phyloP scores from a whole-genome alignment of 1,140 invertebrate species.

The Papilio glaucus region DNA sequence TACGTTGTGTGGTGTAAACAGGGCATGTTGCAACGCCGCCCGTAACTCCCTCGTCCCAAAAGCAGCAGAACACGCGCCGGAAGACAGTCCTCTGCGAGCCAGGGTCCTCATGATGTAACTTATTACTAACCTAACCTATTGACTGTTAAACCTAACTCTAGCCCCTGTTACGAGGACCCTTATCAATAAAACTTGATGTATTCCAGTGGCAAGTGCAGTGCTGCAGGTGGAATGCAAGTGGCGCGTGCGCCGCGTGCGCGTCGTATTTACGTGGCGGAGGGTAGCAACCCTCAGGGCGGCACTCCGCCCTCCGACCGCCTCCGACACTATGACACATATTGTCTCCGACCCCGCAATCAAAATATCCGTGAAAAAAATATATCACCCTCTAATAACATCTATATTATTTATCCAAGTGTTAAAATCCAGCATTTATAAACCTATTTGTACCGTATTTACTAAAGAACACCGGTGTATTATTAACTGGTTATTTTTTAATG shows the following conservation, averaged over 20 bases:
- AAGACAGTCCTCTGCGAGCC: constrained; percentile 26
- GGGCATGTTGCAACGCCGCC: constrained; percentile 28
- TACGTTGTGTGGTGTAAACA: constrained; percentile 33
- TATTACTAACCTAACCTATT: neutral
- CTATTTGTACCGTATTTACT: constrained; percentile 8
- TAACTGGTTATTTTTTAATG: neutral
- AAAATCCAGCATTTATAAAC: constrained; percentile 32
- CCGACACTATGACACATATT: constrained; percentile 22
- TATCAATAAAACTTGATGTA: constrained; percentile 6
- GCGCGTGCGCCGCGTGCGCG: constrained; percentile 34
- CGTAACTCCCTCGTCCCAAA: constrained; percentile 34
- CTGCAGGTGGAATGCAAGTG: constrained; percentile 34
- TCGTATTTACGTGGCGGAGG: constrained; percentile 30
- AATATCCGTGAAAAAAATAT: constrained; percentile 33
- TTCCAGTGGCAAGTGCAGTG: constrained; percentile 28
- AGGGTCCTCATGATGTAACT: constrained; percentile 22
- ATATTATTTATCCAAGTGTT: constrained; percentile 37
- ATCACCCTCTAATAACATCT: constrained; percentile 37
- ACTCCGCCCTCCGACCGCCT: constrained; percentile 24
- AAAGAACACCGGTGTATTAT: neutral
- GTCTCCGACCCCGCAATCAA: constrained; percentile 35
- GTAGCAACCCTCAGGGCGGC: constrained; percentile 27
- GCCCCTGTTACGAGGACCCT: neutral
- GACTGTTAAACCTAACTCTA: neutral
- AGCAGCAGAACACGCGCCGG: constrained; percentile 41